phyloP scores from a whole-genome alignment of 37 sponge, comb jelly and placozoan genomes.

The Axinella damicornis region DNA sequence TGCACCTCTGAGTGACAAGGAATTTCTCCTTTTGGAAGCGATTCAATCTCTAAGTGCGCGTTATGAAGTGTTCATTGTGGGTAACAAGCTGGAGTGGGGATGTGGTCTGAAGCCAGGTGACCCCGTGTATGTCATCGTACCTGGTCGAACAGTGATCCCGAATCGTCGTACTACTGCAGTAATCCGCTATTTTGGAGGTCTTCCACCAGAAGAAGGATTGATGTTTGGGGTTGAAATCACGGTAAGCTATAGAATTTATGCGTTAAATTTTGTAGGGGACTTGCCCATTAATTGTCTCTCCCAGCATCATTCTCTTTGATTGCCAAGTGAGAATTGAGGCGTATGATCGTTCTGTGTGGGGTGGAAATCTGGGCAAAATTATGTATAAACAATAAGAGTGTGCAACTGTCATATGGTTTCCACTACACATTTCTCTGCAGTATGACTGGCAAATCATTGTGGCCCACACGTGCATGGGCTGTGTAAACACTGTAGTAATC shows the following conservation, averaged over 20 bases:
- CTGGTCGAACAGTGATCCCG: neutral
- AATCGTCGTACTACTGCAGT: neutral
- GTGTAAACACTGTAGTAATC: no score
- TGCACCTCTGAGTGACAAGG: slow-evolving; percentile 22
- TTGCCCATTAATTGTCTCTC: no score
- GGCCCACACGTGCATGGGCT: no score
- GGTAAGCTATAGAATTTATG: slow-evolving; percentile 38
- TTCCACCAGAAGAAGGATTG: slow-evolving; percentile 24
- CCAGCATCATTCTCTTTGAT: no score
- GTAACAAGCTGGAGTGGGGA: slow-evolving; percentile 22
- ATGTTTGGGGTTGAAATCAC: slow-evolving; percentile 78
- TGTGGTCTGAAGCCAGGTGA: slow-evolving; percentile 17
- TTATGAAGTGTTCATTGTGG: neutral
- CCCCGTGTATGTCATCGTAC: slow-evolving; percentile 31
- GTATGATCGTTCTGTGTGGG: no score
- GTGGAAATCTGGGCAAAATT: no score
- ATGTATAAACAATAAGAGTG: no score
- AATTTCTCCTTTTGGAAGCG: slow-evolving; percentile 32
- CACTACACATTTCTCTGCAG: no score
- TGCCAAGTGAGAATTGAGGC: no score
- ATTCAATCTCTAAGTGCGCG: neutral
- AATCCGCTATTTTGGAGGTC: slow-evolving; percentile 40
- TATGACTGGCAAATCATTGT: no score
- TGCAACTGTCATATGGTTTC: no score
- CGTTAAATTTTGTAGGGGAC: no score